phyloP scores from a whole-genome alignment of 53 echinoderm and acorn worm species.

The Stichopus horrens region DNA sequence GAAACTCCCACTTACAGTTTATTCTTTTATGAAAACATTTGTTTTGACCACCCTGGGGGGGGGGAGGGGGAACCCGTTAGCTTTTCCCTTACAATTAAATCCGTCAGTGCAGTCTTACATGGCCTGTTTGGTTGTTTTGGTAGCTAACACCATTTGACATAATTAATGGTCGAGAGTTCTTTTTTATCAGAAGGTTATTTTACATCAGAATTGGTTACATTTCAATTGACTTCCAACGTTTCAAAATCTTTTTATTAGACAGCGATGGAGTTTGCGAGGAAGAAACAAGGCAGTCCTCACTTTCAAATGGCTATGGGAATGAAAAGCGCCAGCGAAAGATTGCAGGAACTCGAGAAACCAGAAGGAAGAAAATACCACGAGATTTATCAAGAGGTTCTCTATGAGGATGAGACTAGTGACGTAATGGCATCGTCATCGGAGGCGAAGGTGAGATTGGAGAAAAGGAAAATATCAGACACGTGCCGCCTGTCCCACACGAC shows the following conservation, averaged over 20 bases:
- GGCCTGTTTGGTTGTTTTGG: too few relatives aligned
- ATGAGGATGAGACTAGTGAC: conserved; percentile 18
- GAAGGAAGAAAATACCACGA: background rate
- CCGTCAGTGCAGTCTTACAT: too few relatives aligned
- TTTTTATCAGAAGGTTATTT: too few relatives aligned
- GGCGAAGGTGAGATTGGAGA: background rate
- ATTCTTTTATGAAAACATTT: too few relatives aligned
- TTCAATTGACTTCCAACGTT: too few relatives aligned
- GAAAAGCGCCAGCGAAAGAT: conserved; percentile 43
- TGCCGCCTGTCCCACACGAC: conserved; percentile 15
- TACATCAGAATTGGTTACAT: too few relatives aligned
- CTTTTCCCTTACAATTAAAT: too few relatives aligned
- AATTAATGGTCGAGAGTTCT: too few relatives aligned
- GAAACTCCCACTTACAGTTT: too few relatives aligned
- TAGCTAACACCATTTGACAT: too few relatives aligned
- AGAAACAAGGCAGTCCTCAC: conserved; percentile 78
- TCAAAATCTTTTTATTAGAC: conserved; percentile 49
- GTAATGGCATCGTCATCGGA: background rate
- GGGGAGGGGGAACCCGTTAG: too few relatives aligned
- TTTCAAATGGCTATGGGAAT: conserved; percentile 81
- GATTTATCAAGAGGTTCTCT: conserved; percentile 60
- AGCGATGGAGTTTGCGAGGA: conserved; percentile 68
- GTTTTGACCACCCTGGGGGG: too few relatives aligned
- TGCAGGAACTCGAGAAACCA: background rate
- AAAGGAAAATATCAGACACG: conserved; percentile 23